Percentiles rank a stretch among this genome's conserved stretches.
Evolutionary conservation across 2,113 vertebrate genomes (phyloP).

Genomic region (Electrona antarctica): DNA sequence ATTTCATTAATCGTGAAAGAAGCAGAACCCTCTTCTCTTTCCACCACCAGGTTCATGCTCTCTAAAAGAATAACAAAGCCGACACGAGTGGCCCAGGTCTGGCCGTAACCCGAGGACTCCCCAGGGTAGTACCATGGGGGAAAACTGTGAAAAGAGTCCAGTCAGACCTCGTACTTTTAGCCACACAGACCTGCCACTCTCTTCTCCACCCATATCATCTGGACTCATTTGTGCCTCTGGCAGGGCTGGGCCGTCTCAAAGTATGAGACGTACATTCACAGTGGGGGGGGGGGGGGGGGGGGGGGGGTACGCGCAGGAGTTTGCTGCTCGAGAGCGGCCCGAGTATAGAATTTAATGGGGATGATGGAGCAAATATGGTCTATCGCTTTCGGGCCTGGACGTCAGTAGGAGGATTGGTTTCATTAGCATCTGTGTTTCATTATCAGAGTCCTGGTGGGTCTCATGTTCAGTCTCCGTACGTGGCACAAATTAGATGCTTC

Average conservation of each 20-base stretch:
- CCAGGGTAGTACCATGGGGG: constrained; percentile 38
- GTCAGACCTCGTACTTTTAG: constrained; percentile 52
- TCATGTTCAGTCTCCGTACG: constrained; percentile 31
- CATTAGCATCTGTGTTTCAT: constrained; percentile 66
- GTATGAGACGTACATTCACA: constrained; percentile 56
- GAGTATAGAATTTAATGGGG: constrained; percentile 54
- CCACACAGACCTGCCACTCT: constrained; percentile 67
- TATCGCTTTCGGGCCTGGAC: constrained; percentile 54
- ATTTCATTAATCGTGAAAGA: constrained; percentile 6
- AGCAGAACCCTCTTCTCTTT: constrained; percentile 21
- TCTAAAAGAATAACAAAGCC: constrained; percentile 57
- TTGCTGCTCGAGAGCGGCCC: constrained; percentile 41
- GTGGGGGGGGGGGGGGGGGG: constrained; percentile 15
- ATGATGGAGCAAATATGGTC: constrained; percentile 44
- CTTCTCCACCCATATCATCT: constrained; percentile 69
- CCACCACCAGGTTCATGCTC: constrained; percentile 40
- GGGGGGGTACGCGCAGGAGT: constrained; percentile 53
- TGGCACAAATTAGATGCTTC: constrained; percentile 30
- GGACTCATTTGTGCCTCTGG: constrained; percentile 66
- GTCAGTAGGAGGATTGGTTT: constrained; percentile 51
- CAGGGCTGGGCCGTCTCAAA: constrained; percentile 57
- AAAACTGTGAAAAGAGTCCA: constrained; percentile 61
- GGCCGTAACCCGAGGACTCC: constrained; percentile 67
- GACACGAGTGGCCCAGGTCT: constrained; percentile 40
- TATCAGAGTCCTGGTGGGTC: constrained; percentile 46